These are phyloP conservation scores for Chascanopsetta lugubris DNA, from an alignment of 2,113 vertebrate species.

Conservation along the genomic window DNA sequence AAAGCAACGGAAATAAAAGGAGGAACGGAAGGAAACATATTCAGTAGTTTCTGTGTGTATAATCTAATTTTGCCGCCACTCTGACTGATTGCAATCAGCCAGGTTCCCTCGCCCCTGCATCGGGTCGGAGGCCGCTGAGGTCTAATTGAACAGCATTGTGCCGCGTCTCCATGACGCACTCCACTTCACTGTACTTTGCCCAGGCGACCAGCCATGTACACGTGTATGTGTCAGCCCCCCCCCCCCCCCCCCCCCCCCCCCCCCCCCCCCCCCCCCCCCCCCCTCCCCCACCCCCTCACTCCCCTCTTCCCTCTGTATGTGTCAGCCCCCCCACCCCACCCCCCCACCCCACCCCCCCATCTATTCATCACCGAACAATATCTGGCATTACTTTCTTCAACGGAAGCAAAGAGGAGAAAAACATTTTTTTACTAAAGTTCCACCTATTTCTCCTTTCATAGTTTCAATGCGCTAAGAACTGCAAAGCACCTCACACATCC, in stretches of 20 bases:
- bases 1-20: slow-evolving; percentile 42
- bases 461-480: no score
- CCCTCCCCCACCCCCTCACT: neutral
- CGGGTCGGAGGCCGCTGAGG: slow-evolving; percentile 53
- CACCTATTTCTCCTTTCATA: no score
- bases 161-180: slow-evolving; percentile 45
- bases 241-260: slow-evolving; percentile 13
- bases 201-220: slow-evolving; percentile 17
- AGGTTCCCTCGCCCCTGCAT: slow-evolving; percentile 44
- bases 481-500: no score
- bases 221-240: slow-evolving; percentile 40
- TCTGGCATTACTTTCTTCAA: no score
- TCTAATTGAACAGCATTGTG: slow-evolving; percentile 71
- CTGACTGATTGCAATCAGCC: slow-evolving; percentile 77
- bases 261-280: no score
- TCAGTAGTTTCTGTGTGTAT: slow-evolving; percentile 60
- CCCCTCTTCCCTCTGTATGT: no score
- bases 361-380: no score
- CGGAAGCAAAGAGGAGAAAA: no score
- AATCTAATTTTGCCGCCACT: slow-evolving; percentile 75
- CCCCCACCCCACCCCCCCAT: no score
- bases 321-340: no score
- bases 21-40: slow-evolving; percentile 30
- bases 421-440: no score
- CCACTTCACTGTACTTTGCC: slow-evolving; percentile 54